Evolutionary conservation across 2,888 invertebrate species (phyloP).

Genomic region (Eucera pruinosa): DNA sequence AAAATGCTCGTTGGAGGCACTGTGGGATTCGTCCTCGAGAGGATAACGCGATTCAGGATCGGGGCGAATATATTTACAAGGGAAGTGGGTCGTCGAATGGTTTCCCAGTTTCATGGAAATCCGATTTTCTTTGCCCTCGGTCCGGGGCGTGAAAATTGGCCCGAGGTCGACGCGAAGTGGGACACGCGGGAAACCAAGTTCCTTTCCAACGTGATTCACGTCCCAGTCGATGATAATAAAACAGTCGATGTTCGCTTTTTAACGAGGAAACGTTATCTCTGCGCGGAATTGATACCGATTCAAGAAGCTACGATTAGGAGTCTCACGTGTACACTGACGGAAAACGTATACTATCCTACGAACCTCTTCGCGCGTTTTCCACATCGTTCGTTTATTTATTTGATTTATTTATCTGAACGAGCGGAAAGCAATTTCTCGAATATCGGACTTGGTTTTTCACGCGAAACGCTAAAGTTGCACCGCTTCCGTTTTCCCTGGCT

Average conservation of each 20-base stretch:
- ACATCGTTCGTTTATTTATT: no score
- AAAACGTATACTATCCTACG: not conserved
- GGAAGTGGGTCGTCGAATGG: slow-evolving; percentile 1
- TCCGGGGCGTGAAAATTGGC: not conserved
- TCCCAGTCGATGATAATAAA: not conserved
- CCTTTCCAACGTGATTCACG: slow-evolving; percentile 10
- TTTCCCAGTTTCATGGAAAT: slow-evolving; percentile 15
- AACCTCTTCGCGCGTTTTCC: no score
- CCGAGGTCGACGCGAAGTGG: slow-evolving; percentile 31
- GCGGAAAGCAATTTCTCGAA: no score
- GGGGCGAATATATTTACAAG: not conserved
- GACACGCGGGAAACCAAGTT: slow-evolving; percentile 15
- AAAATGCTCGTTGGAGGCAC: no score
- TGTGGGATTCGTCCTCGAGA: no score
- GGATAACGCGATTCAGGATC: no score
- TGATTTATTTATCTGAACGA: no score
- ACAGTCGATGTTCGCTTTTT: not conserved
- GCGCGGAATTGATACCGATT: slow-evolving; percentile 10
- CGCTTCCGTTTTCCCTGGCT: no score
- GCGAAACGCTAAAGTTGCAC: no score
- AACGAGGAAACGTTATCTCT: not conserved
- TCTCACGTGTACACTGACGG: no score
- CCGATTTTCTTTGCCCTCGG: slow-evolving; percentile 17
- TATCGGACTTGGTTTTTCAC: no score
- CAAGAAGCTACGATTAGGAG: not conserved